Evolutionary conservation across 1,140 invertebrate genomes (phyloP), one percentile per base, ranked within the genome.

Genomic region (Adelges cooleyi): DNA sequence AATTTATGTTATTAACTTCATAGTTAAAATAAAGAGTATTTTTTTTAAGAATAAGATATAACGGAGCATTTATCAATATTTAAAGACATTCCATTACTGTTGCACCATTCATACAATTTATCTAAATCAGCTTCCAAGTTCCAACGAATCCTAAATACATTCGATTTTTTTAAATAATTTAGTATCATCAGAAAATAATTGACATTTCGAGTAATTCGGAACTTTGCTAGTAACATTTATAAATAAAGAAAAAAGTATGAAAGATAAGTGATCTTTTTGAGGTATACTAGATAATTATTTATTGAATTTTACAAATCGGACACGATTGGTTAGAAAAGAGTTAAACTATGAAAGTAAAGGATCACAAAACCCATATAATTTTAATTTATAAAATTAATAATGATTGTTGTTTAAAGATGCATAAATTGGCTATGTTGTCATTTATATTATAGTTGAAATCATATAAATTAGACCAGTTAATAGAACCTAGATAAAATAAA

Each of bases 221-320:
- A 25, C 6, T 50, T 25, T 50, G 9, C 50, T 29, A 8, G 71
- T 69, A 65, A 73, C 71, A 68, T 72, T 72, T n/a, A 73, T 69
- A 44, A 71, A 71, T 15, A 74, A 17, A 8, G 67, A 42, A 67
- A 72, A 73, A 13, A 74, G 27, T 5, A 72, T 36, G 10, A 70
- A 70, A 17, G 67, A 71, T 2, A 74, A 18, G 17, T 72, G 66
- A 17, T 69, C 70, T 2, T 69, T 70, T 52, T 72, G 70, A 1
- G 71, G 69, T 11, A 72, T 69, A 1, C 71, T 69, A 13, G 68
- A 70, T 25, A 49, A 50, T 23, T 8, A 50, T 25, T 13, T 11
- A 25, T 50, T 50, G 6, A 50, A 50, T 50, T 50, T 50, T 22
- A 13, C 44, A 48, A 13, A 17, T 48, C 22, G 18, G 17, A 10